phyloP scores from a whole-genome alignment of 2,797 vertebrate genomes.

The Acanthopagrus latus region DNA sequence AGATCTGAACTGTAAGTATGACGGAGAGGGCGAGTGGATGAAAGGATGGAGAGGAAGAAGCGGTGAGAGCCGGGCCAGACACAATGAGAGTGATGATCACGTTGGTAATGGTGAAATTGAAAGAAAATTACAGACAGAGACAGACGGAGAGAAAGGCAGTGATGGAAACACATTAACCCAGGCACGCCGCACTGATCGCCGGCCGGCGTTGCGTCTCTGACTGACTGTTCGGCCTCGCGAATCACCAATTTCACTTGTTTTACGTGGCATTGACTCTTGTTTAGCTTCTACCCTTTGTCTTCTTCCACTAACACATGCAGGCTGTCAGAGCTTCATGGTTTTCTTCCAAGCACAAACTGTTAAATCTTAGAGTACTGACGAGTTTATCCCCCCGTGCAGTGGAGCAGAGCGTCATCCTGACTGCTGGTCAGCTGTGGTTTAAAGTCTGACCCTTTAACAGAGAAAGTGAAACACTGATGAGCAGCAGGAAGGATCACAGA shows the following conservation, averaged over 20 bases:
- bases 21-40: slow-evolving; percentile 34
- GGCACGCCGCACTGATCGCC: neutral
- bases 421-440: neutral
- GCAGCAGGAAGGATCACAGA: neutral
- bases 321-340: neutral
- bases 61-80: neutral
- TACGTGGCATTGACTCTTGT: neutral
- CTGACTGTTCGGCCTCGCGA: neutral
- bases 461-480: neutral
- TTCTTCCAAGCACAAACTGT: neutral
- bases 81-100: neutral
- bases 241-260: slow-evolving; percentile 1
- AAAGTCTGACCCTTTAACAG: neutral
- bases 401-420: neutral
- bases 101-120: slow-evolving; percentile 22
- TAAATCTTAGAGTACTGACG: neutral
- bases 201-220: neutral
- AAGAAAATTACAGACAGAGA: slow-evolving; percentile 1
- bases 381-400: neutral
- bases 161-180: slow-evolving; percentile 14
- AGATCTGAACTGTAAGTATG: neutral
- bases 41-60: slow-evolving; percentile 14
- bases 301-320: neutral
- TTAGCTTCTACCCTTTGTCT: neutral
- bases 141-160: neutral